Evolutionary conservation across 2,888 invertebrate species (phyloP), one percentile per base, ranked within the genome.

Genomic region (Nephrotoma flavescens): DNA sequence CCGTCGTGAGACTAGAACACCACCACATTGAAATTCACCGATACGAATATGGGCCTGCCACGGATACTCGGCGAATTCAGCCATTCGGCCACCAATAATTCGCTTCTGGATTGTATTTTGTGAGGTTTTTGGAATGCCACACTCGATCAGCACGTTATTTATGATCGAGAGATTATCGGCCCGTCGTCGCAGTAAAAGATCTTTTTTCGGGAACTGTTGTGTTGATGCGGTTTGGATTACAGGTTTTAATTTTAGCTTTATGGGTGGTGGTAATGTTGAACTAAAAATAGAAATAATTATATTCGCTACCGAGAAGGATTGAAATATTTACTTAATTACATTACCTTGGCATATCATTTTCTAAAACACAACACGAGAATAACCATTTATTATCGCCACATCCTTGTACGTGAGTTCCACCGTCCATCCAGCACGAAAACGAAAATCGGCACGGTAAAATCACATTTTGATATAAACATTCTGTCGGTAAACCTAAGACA

Each of bases 41-140:
- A 96, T 96, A 89, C 96, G 94, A 88, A 97, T 95, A 89, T 96
- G 96, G 0, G 96, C 96, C 90, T 96, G 96, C 96, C 96, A 97
- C 0, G 97, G 96, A 89, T 96, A 96, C 92, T 96, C 96, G 0
- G 91, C 92, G 85, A 94, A 96, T 88, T 93, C 92, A 0, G 96
- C 96, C 88, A 96, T 95, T 4, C 95, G 92, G 0, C 97, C 96
- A 0, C 97, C 97, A 83, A 97, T 96, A 87, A 97, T 96, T 86
- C 96, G 92, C 90, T 96, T 96, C 89, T 95, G 94, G 0, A 94
- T 90, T 41, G 94, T 92, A 86, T 93, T 92, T 41, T 92, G 88
- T 88, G 89, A 88, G 89, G 91, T 89, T 91, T 94, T 92, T 0
- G 96, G 94, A 12, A 95, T 90, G 0, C 96, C 96, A 89, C 96